Evolutionary conservation across 2,888 invertebrate genomes (phyloP).

Genomic region (Erebia palarica): DNA sequence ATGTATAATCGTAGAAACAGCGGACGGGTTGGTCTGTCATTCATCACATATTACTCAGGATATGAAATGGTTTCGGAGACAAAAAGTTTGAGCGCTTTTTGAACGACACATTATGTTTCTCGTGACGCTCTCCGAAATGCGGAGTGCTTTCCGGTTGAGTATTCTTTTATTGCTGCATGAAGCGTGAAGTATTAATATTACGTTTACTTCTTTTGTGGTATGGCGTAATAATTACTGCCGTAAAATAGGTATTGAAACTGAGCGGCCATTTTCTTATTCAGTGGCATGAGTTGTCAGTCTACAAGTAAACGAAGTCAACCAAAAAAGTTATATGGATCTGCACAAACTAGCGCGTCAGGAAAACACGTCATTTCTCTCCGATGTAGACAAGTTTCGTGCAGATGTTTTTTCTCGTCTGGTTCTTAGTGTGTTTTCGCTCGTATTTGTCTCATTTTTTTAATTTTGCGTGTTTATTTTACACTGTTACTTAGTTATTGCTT

Average conservation of each 20-base stretch:
- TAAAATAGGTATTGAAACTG: not conserved
- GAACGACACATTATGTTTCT: conserved; percentile 32
- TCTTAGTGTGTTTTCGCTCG: too few relatives aligned
- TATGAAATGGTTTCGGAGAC: conserved; percentile 36
- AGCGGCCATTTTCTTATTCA: too few relatives aligned
- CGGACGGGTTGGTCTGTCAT: conserved; percentile 30
- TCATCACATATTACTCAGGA: conserved; percentile 33
- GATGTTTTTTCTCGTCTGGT: too few relatives aligned
- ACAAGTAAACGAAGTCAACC: too few relatives aligned
- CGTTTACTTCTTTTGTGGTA: conserved; percentile 3
- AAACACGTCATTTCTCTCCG: too few relatives aligned
- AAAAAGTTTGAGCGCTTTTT: conserved; percentile 36
- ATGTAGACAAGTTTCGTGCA: too few relatives aligned
- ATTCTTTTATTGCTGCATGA: conserved; percentile 25
- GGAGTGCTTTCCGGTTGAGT: conserved; percentile 21
- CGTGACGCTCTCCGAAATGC: conserved; percentile 20
- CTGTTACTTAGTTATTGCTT: too few relatives aligned
- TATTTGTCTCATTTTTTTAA: too few relatives aligned
- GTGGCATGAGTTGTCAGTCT: too few relatives aligned
- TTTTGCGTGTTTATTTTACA: too few relatives aligned
- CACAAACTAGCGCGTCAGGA: too few relatives aligned
- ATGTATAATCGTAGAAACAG: conserved; percentile 18
- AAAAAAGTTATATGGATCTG: too few relatives aligned
- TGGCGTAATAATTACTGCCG: not conserved
- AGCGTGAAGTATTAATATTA: not conserved